Evolutionary conservation across 2,888 invertebrate species (phyloP).

Genomic region (Thelaira solivaga): DNA sequence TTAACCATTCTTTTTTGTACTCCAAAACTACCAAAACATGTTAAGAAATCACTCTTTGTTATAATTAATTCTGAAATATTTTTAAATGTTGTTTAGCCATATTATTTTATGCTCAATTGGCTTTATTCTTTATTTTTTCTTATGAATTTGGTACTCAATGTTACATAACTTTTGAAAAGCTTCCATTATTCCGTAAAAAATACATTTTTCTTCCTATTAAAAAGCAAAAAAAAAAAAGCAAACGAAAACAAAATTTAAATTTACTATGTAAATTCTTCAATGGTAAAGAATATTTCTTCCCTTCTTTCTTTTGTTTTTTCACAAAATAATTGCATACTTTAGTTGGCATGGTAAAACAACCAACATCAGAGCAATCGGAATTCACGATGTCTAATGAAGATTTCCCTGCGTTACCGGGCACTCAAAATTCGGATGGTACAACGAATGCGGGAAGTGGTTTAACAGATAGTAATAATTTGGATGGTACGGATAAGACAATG

Average conservation of each 20-base stretch:
- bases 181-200: constrained; percentile 6
- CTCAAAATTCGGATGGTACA: constrained; percentile 83
- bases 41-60: neutral
- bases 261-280: constrained; percentile 36
- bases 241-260: constrained; percentile 45
- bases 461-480: constrained; percentile 71
- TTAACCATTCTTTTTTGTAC: neutral
- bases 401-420: constrained; percentile 99
- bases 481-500: constrained; percentile 76
- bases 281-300: constrained; percentile 59
- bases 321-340: constrained; percentile 19
- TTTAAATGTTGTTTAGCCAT: neutral
- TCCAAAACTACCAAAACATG: neutral
- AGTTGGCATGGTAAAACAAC: constrained; percentile 97
- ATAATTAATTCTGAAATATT: neutral
- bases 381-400: constrained; percentile 99
- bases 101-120: too few species aligned
- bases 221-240: constrained; percentile 23
- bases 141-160: too few species aligned
- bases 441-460: constrained; percentile 74
- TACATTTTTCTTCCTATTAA: constrained; percentile 7
- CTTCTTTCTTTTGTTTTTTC: constrained; percentile 41
- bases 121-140: too few species aligned
- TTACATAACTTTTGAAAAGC: too few species aligned
- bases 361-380: constrained; percentile 93